Conservation (phyloP, 2,797 vertebrate genomes). For the Graptemys geographica region DNA sequence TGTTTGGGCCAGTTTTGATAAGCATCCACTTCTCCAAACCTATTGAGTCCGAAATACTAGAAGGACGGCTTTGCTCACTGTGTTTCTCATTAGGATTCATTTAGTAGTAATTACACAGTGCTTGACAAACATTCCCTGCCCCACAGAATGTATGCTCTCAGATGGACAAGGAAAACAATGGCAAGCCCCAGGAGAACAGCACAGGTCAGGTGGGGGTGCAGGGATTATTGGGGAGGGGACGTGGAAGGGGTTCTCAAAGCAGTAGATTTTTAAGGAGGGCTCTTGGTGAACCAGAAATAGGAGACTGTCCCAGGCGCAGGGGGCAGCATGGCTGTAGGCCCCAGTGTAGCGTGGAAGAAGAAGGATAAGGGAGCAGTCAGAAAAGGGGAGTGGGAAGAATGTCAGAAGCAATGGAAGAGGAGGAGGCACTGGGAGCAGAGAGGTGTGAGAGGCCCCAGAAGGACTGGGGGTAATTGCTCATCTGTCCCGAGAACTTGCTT, state of each 20-base stretch:
- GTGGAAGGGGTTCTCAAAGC: not conserved
- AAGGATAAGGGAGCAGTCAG: no score
- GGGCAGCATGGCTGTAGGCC: no score
- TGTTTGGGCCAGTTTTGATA: not conserved
- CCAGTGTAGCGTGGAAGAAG: no score
- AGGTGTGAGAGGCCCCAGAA: no score
- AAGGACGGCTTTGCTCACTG: not conserved
- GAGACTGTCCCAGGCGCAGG: not conserved
- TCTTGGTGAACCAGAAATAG: not conserved
- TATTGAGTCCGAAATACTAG: not conserved
- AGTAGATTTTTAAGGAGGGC: not conserved
- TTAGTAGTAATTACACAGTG: not conserved
- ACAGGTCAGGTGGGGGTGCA: no score
- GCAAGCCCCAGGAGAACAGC: not conserved
- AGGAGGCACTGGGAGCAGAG: no score
- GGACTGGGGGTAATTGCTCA: no score
- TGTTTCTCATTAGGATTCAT: not conserved
- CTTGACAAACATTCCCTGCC: not conserved
- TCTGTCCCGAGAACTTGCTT: no score
- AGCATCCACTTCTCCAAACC: not conserved
- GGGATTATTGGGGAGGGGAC: not conserved
- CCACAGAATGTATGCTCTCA: not conserved
- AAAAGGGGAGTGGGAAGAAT: no score
- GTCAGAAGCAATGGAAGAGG: no score
- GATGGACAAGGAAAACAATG: not conserved